Percentiles rank a stretch among this genome's conserved stretches.
These are phyloP conservation scores for Nannobrachium achirus DNA, from an alignment of 2,113 vertebrate genomes.

Conservation along the genomic window DNA sequence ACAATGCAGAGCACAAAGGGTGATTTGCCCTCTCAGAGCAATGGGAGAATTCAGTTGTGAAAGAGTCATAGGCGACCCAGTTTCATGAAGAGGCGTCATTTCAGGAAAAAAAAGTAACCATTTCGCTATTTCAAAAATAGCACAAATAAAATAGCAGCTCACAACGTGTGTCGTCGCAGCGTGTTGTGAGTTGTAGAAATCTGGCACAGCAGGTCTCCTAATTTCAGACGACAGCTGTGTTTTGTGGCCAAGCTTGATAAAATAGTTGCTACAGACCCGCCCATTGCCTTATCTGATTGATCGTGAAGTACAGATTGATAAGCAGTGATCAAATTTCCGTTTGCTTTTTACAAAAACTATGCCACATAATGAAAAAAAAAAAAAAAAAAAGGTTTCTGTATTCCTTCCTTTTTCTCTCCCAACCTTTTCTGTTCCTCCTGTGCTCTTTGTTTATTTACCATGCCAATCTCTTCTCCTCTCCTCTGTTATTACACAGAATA, in stretches of 20 bases:
- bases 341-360: too few relatives aligned
- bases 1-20: constrained; percentile 31
- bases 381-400: neutral
- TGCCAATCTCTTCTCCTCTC: neutral
- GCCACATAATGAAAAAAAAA: neutral
- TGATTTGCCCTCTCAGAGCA: constrained; percentile 12
- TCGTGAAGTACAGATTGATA: too few relatives aligned
- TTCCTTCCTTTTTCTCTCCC: neutral
- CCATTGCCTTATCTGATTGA: too few relatives aligned
- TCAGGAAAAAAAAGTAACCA: neutral
- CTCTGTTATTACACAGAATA: neutral
- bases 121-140: neutral
- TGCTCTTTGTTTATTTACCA: neutral
- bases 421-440: neutral
- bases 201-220: too few relatives aligned
- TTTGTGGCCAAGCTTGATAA: too few relatives aligned
- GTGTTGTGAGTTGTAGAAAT: too few relatives aligned
- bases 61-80: neutral
- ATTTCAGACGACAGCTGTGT: too few relatives aligned
- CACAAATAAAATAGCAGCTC: neutral
- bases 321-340: too few relatives aligned
- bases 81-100: neutral
- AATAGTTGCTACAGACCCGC: too few relatives aligned
- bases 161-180: neutral
- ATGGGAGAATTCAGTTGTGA: neutral